A percentile compares a stretch with the other conserved stretches of the same genome.
These are phyloP conservation scores for Nothoprocta pentlandii DNA, from an alignment of 2,113 vertebrate species.

Conservation along the genomic window DNA sequence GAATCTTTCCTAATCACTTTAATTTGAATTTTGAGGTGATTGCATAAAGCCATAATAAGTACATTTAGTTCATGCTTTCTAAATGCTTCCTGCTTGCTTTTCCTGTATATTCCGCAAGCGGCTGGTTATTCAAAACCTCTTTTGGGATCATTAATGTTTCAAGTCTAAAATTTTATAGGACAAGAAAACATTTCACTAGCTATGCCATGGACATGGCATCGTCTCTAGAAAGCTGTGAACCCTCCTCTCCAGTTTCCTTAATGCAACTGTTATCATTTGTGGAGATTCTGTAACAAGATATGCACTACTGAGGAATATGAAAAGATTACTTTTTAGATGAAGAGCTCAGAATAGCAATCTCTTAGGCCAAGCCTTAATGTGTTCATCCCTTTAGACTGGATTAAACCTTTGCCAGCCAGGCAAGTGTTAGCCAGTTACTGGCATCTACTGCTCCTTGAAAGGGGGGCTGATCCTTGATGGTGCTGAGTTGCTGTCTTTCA, in stretches of 20 bases:
- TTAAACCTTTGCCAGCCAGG: neutral
- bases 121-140: neutral
- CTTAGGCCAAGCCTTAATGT: neutral
- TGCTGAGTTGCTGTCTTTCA: neutral
- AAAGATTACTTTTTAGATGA: neutral
- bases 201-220: neutral
- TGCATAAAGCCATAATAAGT: neutral
- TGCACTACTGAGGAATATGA: fast-evolving
- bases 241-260: neutral
- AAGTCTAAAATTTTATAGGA: neutral
- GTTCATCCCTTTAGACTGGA: neutral
- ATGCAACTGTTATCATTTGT: neutral
- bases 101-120: neutral
- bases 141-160: neutral
- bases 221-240: neutral
- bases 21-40: neutral
- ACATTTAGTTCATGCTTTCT: neutral
- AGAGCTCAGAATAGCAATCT: neutral
- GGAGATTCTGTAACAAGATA: neutral
- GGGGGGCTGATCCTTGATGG: fast-evolving
- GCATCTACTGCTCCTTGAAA: neutral
- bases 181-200: neutral
- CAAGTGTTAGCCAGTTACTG: fast-evolving
- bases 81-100: neutral
- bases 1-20: neutral